phyloP scores from a whole-genome alignment of 2,888 invertebrate genomes.

The Frankliniella fusca region DNA sequence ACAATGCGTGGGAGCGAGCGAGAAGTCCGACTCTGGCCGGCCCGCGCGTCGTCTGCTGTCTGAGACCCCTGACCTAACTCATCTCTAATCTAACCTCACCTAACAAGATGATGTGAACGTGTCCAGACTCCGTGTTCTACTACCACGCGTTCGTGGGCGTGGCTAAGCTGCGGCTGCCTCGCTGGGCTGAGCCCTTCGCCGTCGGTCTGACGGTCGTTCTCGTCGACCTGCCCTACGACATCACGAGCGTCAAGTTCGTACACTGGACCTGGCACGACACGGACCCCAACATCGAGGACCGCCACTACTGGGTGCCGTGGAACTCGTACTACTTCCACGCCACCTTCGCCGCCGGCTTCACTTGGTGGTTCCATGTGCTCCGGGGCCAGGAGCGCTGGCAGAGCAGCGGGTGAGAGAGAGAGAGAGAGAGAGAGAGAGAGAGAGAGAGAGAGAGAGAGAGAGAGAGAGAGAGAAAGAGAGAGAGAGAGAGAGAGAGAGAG shows the following conservation, averaged over 20 bases:
- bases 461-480: no score
- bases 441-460: no score
- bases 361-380: slow-evolving; percentile 60
- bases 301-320: slow-evolving; percentile 80
- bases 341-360: slow-evolving; percentile 67
- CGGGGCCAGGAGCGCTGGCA: slow-evolving; percentile 44
- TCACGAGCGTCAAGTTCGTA: slow-evolving; percentile 69
- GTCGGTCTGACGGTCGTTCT: slow-evolving; percentile 68
- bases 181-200: slow-evolving; percentile 59
- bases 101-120: no score
- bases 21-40: no score
- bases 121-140: slow-evolving; percentile 57
- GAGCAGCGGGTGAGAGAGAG: not conserved
- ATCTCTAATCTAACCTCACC: no score
- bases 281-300: slow-evolving; percentile 64
- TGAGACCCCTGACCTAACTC: no score
- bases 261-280: slow-evolving; percentile 85
- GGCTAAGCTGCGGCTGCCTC: slow-evolving; percentile 54
- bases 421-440: no score
- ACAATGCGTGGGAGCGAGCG: no score
- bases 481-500: no score
- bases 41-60: no score
- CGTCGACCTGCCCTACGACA: slow-evolving; percentile 75
- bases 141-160: slow-evolving; percentile 59
- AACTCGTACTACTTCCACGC: slow-evolving; percentile 80